Base-by-base conservation (phyloP, 1,140 invertebrate species). In the Drosophila nikananu region DNA sequence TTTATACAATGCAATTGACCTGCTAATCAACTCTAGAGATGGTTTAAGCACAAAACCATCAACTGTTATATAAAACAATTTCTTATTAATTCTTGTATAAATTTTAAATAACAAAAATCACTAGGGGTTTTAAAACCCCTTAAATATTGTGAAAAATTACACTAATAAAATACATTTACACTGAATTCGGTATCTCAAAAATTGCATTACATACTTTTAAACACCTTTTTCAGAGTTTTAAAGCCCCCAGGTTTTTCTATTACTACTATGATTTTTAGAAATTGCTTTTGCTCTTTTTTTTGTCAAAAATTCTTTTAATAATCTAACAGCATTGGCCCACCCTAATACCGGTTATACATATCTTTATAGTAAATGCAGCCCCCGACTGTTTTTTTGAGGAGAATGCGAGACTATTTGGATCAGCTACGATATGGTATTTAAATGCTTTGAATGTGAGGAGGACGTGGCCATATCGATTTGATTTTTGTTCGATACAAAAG, bases 371-470 rank as follows among this genome's bases (percentile, higher is more conserved):
- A 35, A 21, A 39, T 39, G 13, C 23, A 42, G 8, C 39, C 9
- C 32, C 30, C 30, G 35, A 39, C 44, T 17, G 15, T 65, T 15
- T 68, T 35, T 51, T 21, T 66, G 8, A 4, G 12, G 19, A 23
- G 19, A 37, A 86, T 78, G 82, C 73, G 81, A 77, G 72, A 71
- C 44, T 42, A 77, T 73, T 73, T 77, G 52, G 41, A 77, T 71
- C 39, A 83, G 78, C 78, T 84, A 86, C 74, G 52, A 71, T 52
- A 74, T 71, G 73, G 71, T 44, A 19, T 57, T 75, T 15, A 19
- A 55, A 35, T 35, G 49, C 23, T 54, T 54, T 54, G n/a, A n/a
- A 46, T 70, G 42, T 35, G 3, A 27, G 39, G 19, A 48, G 39
- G 19, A 48, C 32, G 15, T 71, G 60, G 67, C 58, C 66, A 68